phyloP scores from a whole-genome alignment of 2,888 invertebrate species.

The Tolmerus cingulatus region DNA sequence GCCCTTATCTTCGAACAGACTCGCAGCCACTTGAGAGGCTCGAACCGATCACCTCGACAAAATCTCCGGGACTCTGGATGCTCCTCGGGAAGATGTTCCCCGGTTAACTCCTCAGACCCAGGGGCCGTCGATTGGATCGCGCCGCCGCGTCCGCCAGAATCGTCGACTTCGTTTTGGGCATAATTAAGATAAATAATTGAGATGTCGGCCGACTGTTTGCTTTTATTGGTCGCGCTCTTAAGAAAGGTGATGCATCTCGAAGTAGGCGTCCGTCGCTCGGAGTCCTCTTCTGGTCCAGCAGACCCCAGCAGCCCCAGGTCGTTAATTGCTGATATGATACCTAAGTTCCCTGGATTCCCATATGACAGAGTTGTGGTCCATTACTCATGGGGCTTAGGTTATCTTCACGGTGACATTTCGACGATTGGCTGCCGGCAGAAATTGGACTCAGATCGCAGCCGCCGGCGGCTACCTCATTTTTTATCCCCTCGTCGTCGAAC shows the following conservation, averaged over 20 bases:
- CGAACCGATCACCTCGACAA: constrained; percentile 45
- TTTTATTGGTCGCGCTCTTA: constrained; percentile 42
- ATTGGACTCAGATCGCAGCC: constrained; percentile 5
- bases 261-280: constrained; percentile 20
- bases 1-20: constrained; percentile 8
- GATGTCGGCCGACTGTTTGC: constrained; percentile 45
- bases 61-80: constrained; percentile 20
- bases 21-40: constrained; percentile 44
- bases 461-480: constrained; percentile 35
- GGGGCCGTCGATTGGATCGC: not conserved
- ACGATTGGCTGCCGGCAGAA: constrained; percentile 44
- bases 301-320: constrained; percentile 21
- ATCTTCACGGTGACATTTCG: constrained; percentile 45
- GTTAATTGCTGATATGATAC: constrained; percentile 49
- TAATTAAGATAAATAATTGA: constrained; percentile 49
- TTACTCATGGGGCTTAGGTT: constrained; percentile 42
- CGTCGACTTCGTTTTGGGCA: constrained; percentile 42
- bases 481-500: constrained; percentile 24
- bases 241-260: not conserved
- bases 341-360: constrained; percentile 22
- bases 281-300: not conserved
- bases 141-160: not conserved
- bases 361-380: constrained; percentile 42
- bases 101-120: not conserved
- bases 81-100: constrained; percentile 12